These are phyloP conservation scores for Drymonia ruficornis DNA, from an alignment of 2,888 invertebrate genomes.

Conservation along the genomic window DNA sequence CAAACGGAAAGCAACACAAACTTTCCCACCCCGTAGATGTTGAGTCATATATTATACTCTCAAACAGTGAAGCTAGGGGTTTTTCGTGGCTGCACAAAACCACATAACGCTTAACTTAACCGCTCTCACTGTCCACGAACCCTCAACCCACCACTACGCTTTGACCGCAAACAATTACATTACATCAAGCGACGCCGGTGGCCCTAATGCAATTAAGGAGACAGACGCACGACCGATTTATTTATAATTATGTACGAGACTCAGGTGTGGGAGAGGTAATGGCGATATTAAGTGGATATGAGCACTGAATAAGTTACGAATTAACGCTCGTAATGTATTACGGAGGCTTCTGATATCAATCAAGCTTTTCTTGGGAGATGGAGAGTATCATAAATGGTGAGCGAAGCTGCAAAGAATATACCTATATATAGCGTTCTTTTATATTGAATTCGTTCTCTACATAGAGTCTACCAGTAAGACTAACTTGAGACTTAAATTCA, in stretches of 20 bases:
- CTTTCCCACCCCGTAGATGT: too few species aligned
- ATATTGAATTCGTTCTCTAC: too few species aligned
- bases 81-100: too few species aligned
- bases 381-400: too few species aligned
- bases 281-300: constrained; percentile 5
- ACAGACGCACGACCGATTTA: constrained; percentile 47
- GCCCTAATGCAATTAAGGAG: constrained; percentile 53
- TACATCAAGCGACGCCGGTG: constrained; percentile 51
- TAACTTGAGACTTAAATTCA: too few species aligned
- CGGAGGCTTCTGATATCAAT: not conserved
- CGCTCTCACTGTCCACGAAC: constrained; percentile 1
- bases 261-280: not conserved
- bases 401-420: too few species aligned
- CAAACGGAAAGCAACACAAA: too few species aligned
- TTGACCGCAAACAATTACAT: constrained; percentile 63
- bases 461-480: too few species aligned
- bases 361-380: constrained; percentile 1
- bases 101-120: not conserved
- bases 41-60: too few species aligned
- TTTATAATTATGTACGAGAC: constrained; percentile 36
- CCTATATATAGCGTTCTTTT: too few species aligned
- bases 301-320: constrained; percentile 6
- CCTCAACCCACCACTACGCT: constrained; percentile 24
- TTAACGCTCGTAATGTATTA: not conserved
- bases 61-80: too few species aligned